These are phyloP conservation scores for Eupithecia vulgata DNA, from an alignment of 2,888 invertebrate species.

Conservation along the genomic window DNA sequence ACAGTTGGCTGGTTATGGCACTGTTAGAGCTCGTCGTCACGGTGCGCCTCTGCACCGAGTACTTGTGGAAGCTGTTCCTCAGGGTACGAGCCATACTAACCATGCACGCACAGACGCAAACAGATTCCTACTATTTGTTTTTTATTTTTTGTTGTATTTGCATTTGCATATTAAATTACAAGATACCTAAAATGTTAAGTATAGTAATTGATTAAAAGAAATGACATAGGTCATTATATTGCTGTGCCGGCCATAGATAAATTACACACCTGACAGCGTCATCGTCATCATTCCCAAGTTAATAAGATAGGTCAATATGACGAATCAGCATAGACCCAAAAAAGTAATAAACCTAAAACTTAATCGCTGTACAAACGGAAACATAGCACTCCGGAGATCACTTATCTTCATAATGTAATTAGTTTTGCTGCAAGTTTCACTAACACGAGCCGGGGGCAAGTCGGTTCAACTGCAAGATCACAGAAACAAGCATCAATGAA, in stretches of 20 bases:
- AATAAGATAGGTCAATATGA: no score
- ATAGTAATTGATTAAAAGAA: not conserved
- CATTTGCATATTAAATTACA: no score
- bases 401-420: not conserved
- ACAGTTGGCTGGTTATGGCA: constrained; percentile 11
- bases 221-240: not conserved
- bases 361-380: not conserved
- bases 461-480: constrained; percentile 19
- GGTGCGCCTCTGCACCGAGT: not conserved
- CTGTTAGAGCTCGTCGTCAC: not conserved
- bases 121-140: not conserved
- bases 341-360: not conserved
- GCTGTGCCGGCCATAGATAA: not conserved
- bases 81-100: not conserved
- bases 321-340: not conserved
- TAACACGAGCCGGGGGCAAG: not conserved
- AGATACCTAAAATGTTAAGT: not conserved
- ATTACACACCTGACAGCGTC: not conserved
- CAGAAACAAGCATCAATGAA: constrained; percentile 37
- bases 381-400: not conserved
- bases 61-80: not conserved
- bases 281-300: not conserved
- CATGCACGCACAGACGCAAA: not conserved
- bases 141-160: not conserved
- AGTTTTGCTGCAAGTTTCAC: not conserved